Evolutionary conservation across 2,113 vertebrate genomes (phyloP).

Genomic region (Platichthys flesus): DNA sequence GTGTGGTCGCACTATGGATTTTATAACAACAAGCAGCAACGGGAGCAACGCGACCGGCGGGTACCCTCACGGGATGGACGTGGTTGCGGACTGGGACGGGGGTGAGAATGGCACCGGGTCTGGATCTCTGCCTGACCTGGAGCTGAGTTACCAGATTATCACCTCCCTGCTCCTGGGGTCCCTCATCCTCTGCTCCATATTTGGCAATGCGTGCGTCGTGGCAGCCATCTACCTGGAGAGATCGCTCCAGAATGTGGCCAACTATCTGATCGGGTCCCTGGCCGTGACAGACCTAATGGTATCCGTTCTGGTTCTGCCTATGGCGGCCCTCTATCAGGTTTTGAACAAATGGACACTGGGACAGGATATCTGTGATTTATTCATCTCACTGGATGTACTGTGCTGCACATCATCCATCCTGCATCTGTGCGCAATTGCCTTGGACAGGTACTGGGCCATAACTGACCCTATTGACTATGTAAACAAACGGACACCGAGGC

Average conservation of each 20-base stretch:
- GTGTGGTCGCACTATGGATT: slow-evolving; percentile 72
- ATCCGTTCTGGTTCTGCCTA: slow-evolving; percentile 95
- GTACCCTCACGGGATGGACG: slow-evolving; percentile 71
- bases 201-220: slow-evolving; percentile 96
- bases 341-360: slow-evolving; percentile 98
- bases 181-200: slow-evolving; percentile 93
- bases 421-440: slow-evolving; percentile 96
- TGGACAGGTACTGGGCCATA: slow-evolving; percentile 99
- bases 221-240: slow-evolving; percentile 95
- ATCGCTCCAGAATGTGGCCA: slow-evolving; percentile 96
- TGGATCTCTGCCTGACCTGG: slow-evolving; percentile 77
- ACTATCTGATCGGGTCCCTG: slow-evolving; percentile 97
- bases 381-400: slow-evolving; percentile 96
- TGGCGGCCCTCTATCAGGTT: slow-evolving; percentile 98
- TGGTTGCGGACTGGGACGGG: slow-evolving; percentile 69
- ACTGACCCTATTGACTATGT: slow-evolving; percentile 98
- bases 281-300: slow-evolving; percentile 99
- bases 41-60: slow-evolving; percentile 81
- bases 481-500: slow-evolving; percentile 94
- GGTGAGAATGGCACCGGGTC: slow-evolving; percentile 73
- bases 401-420: slow-evolving; percentile 99
- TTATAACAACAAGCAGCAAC: slow-evolving; percentile 72
- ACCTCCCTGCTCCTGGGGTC: slow-evolving; percentile 90
- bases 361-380: slow-evolving; percentile 94
- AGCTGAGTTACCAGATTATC: slow-evolving; percentile 92